Base-by-base conservation (phyloP, 2,888 invertebrate genomes). In the Anoplius nigerrimus region DNA sequence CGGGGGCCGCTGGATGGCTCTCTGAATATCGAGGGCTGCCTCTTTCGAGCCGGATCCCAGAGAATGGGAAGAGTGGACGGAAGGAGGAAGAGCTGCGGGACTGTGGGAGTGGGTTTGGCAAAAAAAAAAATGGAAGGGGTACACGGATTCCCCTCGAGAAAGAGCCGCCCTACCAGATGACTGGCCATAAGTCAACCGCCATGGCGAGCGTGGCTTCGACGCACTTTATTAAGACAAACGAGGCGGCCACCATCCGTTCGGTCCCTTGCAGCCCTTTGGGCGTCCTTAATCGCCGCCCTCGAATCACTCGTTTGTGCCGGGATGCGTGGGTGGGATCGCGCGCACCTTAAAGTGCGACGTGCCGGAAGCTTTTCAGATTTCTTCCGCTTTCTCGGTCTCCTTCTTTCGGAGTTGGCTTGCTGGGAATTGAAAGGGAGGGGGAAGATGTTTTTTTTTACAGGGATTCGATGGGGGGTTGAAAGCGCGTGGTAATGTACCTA, bases 161-260 rank as follows among this genome's bases (percentile, higher is more conserved):
- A 62, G 56, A 63, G 64, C 68, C 61, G 45, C 51, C 60, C 43
- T 18, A 27, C 64, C 54, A 68, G 77, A 81, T 79, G 79, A 81
- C 82, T 77, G 66, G 71, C 75, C 74, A 81, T 81, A 81, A 82
- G 81, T 82, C 78, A 78, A 61, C 53, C 58, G 54, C 45, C 57
- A 43, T 52, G 62, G 72, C 51, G 65, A 72, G 72, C 72, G 57
- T 66, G 75, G 56, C 73, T 76, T 76, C 81, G 79, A 83, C 83
- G 80, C 81, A 81, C 74, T 84, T 84, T 84, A 84, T 84, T 84
- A 82, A 84, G 84, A 84, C 74, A 78, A 82, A 84, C 78, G 84
- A 82, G 54, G 65, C 65, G 43, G 15, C 55, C 61, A 48, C 61
- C 64, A 61, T 65, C 69, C 63, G 66, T 51, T 42, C 43, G 18